These are phyloP conservation scores for Anthophora plumipes DNA, from an alignment of 2,888 invertebrate genomes.

Conservation along the genomic window DNA sequence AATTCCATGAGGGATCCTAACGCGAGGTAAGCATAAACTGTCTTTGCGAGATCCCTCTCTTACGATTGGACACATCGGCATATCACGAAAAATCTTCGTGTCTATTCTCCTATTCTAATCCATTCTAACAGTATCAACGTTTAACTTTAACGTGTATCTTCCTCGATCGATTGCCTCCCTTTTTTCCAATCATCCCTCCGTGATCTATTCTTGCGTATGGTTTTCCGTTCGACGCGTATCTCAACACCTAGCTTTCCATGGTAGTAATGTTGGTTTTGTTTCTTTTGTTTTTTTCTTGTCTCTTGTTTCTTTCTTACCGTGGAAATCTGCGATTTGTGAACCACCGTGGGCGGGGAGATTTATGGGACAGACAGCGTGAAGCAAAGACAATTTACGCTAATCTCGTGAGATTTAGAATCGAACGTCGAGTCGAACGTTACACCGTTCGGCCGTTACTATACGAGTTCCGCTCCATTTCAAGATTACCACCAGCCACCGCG, in stretches of 20 bases:
- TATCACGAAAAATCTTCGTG: background rate
- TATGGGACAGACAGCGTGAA: conserved; percentile 9
- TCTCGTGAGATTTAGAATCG: conserved; percentile 66
- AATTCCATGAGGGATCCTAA: conserved; percentile 80
- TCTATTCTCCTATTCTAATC: background rate
- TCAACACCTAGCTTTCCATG: no score
- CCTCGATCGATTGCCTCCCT: background rate
- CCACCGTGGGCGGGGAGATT: background rate
- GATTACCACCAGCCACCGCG: conserved; percentile 79
- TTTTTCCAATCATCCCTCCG: no score
- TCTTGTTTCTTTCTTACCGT: no score
- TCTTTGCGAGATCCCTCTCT: conserved; percentile 64
- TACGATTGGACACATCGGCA: conserved; percentile 8
- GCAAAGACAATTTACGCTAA: conserved; percentile 83
- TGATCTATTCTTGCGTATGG: background rate
- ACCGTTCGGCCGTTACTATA: conserved; percentile 54
- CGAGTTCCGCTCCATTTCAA: conserved; percentile 78
- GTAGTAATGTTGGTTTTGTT: no score
- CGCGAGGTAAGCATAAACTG: conserved; percentile 84
- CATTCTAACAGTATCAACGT: no score
- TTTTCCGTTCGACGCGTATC: no score
- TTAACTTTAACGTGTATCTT: no score
- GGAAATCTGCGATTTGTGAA: no score
- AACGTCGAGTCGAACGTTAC: conserved; percentile 22
- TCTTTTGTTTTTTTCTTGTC: no score